Conservation (phyloP, 2,888 invertebrate species). For the Prosapia bicincta region DNA sequence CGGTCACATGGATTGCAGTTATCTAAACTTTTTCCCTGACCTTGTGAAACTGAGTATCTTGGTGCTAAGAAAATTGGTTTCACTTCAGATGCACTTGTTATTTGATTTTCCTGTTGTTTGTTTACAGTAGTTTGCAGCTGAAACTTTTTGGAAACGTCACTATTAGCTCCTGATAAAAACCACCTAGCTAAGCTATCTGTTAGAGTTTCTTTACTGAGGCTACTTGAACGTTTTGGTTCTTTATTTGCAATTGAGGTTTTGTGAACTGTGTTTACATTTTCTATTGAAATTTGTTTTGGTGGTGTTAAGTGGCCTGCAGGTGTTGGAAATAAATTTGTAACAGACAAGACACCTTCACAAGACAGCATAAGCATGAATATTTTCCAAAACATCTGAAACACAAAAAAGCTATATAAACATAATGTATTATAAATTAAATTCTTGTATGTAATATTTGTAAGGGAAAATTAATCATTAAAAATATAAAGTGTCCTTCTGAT, state of each 20-base stretch:
- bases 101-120: background rate
- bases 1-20: conserved; percentile 74
- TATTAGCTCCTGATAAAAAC: background rate
- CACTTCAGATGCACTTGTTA: background rate
- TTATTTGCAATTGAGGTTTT: background rate
- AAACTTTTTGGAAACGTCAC: background rate
- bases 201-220: background rate
- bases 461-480: too few species aligned
- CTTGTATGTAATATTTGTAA: too few species aligned
- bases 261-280: background rate
- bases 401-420: too few species aligned
- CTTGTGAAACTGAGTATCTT: background rate
- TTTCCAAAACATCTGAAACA: background rate
- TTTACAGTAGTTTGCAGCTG: background rate
- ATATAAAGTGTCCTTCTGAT: too few species aligned
- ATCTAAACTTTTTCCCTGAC: conserved; percentile 35
- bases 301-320: background rate
- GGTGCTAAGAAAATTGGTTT: background rate
- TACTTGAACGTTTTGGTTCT: background rate
- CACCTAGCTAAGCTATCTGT: background rate
- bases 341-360: background rate
- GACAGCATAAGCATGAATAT: background rate
- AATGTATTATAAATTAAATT: too few species aligned
- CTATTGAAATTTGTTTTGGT: background rate
- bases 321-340: background rate